Base-by-base conservation (phyloP, 2,113 vertebrate genomes). In the Nymphicus hollandicus region DNA sequence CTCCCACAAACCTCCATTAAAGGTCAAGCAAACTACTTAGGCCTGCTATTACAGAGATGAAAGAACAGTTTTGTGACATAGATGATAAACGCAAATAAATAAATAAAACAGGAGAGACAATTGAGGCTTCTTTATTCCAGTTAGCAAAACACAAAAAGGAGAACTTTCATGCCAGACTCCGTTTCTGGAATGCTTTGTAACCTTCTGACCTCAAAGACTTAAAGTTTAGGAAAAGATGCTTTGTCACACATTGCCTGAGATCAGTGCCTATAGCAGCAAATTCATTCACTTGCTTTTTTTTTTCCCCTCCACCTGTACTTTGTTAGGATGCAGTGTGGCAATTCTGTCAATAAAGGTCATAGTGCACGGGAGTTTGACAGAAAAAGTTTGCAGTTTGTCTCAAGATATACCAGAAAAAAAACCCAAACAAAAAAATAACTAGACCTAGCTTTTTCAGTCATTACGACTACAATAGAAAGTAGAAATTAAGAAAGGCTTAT, bases 21-120 rank as follows among this genome's bases (percentile, higher is more conserved):
- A 96, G 91, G 95, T 93, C 93, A 92, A 89, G 66, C 46, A 93
- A 88, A 87, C 76, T 93, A 82, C 74, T 84, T 73, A 88, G 63
- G 52, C 56, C 74, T 88, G 74, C 61, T 89, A 14, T 85, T 89
- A 89, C 8, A 82, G 49, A 53, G 73, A 89, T 74, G 47, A 85
- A 91, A 94, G 23, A 93, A 64, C 1, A 1, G 35, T 25, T 86
- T 73, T 64, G n/a, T 0, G 6, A 79, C 69, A 86, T 25, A 89
- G 49, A 72, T 60, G 11, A 82, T 82, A 49, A 33, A 78, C 19
- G 50, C 27, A 82, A 95, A 72, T 76, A 71, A 87, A 81, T 76
- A 93, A 71, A 93, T 73, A 58, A 81, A 72, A 35, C 18, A 78
- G 35, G 24, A 69, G 28, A 69, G n/a, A 69, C 17, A 39, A 74